Evolutionary conservation across 2,797 vertebrate genomes (phyloP).

Genomic region (Spinibarbus caldwelli): DNA sequence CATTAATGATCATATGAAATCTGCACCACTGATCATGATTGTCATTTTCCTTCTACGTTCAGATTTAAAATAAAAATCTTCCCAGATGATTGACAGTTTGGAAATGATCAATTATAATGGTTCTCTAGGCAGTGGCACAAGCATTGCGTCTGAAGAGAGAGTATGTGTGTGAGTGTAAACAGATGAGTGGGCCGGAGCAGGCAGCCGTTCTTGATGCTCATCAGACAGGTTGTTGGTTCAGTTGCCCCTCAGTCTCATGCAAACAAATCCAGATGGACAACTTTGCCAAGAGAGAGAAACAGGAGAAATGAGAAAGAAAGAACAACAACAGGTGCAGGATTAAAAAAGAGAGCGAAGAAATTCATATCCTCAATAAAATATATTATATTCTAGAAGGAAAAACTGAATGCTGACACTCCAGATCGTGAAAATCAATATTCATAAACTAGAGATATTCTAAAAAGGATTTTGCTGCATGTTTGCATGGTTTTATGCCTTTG

Average conservation of each 20-base stretch:
- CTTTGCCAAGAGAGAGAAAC: constrained; percentile 64
- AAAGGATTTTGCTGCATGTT: constrained; percentile 27
- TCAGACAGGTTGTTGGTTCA: constrained; percentile 82
- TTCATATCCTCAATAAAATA: constrained; percentile 11
- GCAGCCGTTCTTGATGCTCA: constrained; percentile 77
- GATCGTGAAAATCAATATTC: constrained; percentile 19
- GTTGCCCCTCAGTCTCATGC: constrained; percentile 76
- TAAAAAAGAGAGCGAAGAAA: constrained; percentile 60
- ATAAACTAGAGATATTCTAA: constrained; percentile 14
- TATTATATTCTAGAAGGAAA: background rate
- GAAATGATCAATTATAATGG: constrained; percentile 41
- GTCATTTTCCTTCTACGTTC: background rate
- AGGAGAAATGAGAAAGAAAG: constrained; percentile 22
- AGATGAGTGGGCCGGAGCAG: constrained; percentile 62
- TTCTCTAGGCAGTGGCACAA: constrained; percentile 22
- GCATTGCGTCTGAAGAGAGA: constrained; percentile 2
- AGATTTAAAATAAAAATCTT: constrained; percentile 5
- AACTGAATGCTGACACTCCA: constrained; percentile 29
- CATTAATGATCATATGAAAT: background rate
- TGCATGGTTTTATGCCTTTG: constrained; percentile 28
- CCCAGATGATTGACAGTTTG: constrained; percentile 40
- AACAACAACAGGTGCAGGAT: constrained; percentile 40
- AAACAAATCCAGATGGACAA: constrained; percentile 83
- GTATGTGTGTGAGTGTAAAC: constrained; percentile 54
- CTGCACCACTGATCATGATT: background rate